These are phyloP conservation scores for Hemitrygon akajei DNA, from an alignment of 2,797 vertebrate species.

Conservation along the genomic window DNA sequence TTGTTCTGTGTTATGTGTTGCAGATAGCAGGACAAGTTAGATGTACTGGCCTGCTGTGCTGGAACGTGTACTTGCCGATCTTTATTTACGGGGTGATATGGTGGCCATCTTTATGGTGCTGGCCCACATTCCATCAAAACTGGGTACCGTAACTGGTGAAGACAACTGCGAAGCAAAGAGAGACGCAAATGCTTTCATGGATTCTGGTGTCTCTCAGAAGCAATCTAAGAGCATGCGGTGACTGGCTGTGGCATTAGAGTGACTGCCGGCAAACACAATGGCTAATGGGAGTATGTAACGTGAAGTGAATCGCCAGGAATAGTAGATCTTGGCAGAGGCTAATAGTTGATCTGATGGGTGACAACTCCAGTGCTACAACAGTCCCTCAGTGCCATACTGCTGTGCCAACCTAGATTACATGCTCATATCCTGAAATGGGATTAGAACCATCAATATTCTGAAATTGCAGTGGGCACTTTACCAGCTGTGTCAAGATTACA, in stretches of 20 bases:
- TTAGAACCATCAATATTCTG: not conserved
- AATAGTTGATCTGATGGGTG: not conserved
- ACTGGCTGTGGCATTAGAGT: not conserved
- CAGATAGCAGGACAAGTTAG: no score
- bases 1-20: no score
- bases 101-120: not conserved
- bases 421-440: not conserved
- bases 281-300: not conserved
- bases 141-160: not conserved
- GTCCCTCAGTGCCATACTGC: not conserved
- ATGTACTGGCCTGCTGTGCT: no score
- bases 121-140: not conserved
- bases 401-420: not conserved
- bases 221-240: not conserved
- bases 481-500: not conserved
- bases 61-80: no score
- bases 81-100: not conserved
- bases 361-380: not conserved
- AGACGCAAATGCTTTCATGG: not conserved
- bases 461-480: not conserved
- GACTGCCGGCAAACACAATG: not conserved
- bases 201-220: not conserved
- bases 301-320: not conserved
- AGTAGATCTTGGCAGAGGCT: not conserved
- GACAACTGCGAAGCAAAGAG: not conserved